A percentile compares a stretch with the other conserved stretches of the same genome.
phyloP scores from a whole-genome alignment of 2,113 vertebrate species.

The Sigmodon hispidus region DNA sequence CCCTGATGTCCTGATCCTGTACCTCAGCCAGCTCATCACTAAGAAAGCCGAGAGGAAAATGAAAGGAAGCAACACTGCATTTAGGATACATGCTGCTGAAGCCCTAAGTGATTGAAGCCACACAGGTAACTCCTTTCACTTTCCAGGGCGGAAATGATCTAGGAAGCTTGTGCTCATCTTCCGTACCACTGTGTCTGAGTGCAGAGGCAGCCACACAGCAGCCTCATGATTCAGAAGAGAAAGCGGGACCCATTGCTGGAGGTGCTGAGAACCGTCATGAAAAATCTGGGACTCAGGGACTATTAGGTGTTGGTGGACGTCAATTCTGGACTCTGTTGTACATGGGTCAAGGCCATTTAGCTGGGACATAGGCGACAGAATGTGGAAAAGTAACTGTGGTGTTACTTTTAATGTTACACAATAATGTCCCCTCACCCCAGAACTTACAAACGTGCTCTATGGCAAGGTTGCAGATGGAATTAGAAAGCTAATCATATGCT shows the following conservation, averaged over 20 bases:
- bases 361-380: background rate
- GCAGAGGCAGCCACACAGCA: background rate
- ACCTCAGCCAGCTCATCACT: background rate
- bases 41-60: background rate
- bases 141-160: background rate
- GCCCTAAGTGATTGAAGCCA: no score
- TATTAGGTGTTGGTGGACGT: no score
- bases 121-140: accelerated
- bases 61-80: background rate
- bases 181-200: accelerated
- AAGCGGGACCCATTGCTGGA: background rate
- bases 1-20: background rate
- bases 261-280: background rate
- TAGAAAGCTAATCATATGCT: background rate
- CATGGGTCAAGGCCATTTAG: no score
- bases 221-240: no score
- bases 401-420: background rate
- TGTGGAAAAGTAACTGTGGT: background rate
- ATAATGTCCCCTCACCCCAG: accelerated
- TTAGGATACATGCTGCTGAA: accelerated
- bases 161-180: accelerated
- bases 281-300: background rate
- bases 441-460: background rate
- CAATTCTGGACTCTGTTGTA: background rate
- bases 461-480: background rate